Base-by-base conservation (phyloP, 2,888 invertebrate genomes). In the Anagyrus pseudococci region DNA sequence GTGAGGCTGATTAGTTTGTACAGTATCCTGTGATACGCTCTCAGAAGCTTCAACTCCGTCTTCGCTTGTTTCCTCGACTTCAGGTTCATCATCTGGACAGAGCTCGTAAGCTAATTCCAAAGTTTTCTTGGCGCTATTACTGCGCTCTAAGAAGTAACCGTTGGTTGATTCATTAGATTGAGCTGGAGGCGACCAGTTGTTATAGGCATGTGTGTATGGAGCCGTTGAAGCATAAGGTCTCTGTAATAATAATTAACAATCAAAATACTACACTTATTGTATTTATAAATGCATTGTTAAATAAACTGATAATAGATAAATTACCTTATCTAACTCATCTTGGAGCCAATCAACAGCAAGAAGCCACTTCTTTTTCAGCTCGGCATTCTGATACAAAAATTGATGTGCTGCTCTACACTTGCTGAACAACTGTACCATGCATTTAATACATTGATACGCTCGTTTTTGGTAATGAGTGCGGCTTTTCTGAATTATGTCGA, bases 401-500 rank as follows among this genome's bases (percentile, higher is more conserved):
- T 89, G 87, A 74, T 90, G 87, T 23, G 94, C 94, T 65, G 89
- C 85, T 59, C 89, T 88, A 80, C 94, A 94, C 81, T 92, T 90
- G 73, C 89, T 88, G 85, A 97, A 95, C 68, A 97, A 85, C 71
- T 91, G 89, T 68, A 96, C 96, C 84, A 98, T 87, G 79, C 95
- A 93, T 84, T 98, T 98, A 68, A 98, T 94, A 83, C 96, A 97
- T 82, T 96, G 95, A 84, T 98, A 98, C 68, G 96, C 95, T 69
- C 97, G 87, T 83, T 97, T 97, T 82, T 97, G 96, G 83, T 96
- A 96, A 83, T 96, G 95, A 68, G 91, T 93, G 82, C 96, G 96
- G 63, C 94, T 92, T 66, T 94, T 89, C 72, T 91, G 88, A 76
- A 97, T 95, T 61, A 94, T 97, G 78, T 98, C 97, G 72, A 98